These are phyloP conservation scores for Epiperipatus broadwayi DNA, from an alignment of 2,888 invertebrate species.

Conservation along the genomic window DNA sequence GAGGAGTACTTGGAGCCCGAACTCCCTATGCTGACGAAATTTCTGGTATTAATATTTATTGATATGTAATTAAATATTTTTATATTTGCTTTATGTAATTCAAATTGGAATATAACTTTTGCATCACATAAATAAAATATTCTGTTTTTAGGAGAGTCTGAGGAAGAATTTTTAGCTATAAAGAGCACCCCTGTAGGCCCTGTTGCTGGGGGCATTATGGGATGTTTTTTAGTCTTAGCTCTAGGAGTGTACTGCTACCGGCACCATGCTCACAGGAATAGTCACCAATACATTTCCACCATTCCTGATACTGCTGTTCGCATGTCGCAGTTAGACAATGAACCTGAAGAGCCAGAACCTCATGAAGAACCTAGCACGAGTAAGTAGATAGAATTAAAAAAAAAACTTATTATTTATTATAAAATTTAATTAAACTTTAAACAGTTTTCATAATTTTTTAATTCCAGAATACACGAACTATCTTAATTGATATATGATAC, in stretches of 20 bases:
- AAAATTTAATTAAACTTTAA: no score
- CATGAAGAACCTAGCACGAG: constrained; percentile 25
- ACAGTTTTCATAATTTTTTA: no score
- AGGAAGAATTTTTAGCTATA: constrained; percentile 16
- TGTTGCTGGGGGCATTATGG: constrained; percentile 63
- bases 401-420: no score
- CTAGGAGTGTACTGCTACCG: constrained; percentile 67
- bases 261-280: constrained; percentile 30
- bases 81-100: constrained; percentile 1
- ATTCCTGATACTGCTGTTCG: constrained; percentile 27
- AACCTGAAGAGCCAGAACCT: constrained; percentile 27
- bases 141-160: constrained; percentile 14
- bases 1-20: constrained; percentile 59
- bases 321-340: constrained; percentile 30
- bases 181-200: constrained; percentile 51
- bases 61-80: no score
- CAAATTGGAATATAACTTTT: no score
- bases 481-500: no score
- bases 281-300: constrained; percentile 26
- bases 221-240: constrained; percentile 56
- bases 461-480: no score
- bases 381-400: no score
- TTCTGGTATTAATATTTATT: constrained; percentile 26
- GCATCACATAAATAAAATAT: no score
- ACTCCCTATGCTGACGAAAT: constrained; percentile 61